These are phyloP conservation scores for Rafetus swinhoei DNA, from an alignment of 2,113 vertebrate species.

Conservation along the genomic window DNA sequence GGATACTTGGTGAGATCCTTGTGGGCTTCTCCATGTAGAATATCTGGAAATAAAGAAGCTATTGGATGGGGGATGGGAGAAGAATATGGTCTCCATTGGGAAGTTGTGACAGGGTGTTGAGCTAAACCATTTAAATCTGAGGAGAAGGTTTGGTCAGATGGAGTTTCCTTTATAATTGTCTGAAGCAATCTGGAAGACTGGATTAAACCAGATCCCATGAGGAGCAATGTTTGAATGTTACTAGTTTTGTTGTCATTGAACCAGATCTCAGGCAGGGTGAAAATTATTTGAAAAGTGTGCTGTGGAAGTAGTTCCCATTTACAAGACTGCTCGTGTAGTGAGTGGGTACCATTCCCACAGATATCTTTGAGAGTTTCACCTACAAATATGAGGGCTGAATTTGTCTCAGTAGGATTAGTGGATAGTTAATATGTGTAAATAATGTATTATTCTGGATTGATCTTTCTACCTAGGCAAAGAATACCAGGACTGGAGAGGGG, in stretches of 20 bases:
- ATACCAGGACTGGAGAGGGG: conserved; percentile 51
- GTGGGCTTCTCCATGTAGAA: background rate
- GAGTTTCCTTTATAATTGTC: background rate
- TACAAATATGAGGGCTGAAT: background rate
- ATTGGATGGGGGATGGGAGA: background rate
- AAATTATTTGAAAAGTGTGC: background rate
- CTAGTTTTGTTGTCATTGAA: background rate
- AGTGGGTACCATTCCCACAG: background rate
- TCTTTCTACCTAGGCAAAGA: conserved; percentile 45
- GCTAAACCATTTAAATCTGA: background rate
- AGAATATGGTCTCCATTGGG: background rate
- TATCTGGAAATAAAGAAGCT: background rate
- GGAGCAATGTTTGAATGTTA: background rate
- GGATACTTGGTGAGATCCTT: background rate
- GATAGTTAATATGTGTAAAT: conserved; percentile 36
- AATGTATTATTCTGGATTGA: background rate
- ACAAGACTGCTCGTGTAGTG: background rate
- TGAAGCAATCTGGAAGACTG: background rate
- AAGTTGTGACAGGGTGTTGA: background rate
- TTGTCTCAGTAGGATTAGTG: background rate
- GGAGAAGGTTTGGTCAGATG: background rate
- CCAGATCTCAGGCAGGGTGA: background rate
- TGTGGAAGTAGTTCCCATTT: background rate
- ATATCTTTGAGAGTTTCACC: background rate
- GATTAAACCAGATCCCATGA: background rate